Conservation (phyloP, 2,888 invertebrate species). For the Nemoura dubitans region DNA sequence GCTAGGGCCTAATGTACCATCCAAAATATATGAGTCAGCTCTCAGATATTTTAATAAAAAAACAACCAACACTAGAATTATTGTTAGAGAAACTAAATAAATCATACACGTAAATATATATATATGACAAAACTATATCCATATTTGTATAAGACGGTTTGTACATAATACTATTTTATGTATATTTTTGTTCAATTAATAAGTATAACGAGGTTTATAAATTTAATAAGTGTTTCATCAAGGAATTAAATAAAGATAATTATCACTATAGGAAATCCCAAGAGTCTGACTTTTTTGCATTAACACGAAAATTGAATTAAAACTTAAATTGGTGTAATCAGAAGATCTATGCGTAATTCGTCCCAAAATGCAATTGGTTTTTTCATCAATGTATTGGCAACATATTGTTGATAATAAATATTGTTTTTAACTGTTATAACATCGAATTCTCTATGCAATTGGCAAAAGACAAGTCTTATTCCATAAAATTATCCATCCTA, state of each 20-base stretch:
- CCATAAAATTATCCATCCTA: too few relatives aligned
- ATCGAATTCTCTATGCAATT: not conserved
- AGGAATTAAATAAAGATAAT: not conserved
- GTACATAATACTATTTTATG: constrained; percentile 3
- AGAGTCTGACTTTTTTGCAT: constrained; percentile 1
- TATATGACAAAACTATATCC: not conserved
- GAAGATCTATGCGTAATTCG: not conserved
- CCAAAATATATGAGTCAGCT: not conserved
- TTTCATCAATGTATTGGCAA: not conserved
- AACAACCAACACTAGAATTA: not conserved
- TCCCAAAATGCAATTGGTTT: not conserved
- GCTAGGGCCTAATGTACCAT: not conserved
- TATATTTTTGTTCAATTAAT: constrained; percentile 5
- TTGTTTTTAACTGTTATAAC: not conserved
- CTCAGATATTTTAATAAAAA: not conserved
- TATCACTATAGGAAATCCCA: not conserved
- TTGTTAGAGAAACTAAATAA: not conserved
- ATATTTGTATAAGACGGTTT: not conserved
- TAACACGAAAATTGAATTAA: not conserved
- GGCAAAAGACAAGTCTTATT: too few relatives aligned
- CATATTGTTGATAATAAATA: not conserved
- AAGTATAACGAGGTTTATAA: not conserved
- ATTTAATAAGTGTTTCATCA: not conserved
- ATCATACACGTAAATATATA: not conserved
- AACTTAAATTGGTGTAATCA: not conserved